These are phyloP conservation scores for Illadopsis cleaveri DNA, from an alignment of 2,113 vertebrate species.

Conservation along the genomic window DNA sequence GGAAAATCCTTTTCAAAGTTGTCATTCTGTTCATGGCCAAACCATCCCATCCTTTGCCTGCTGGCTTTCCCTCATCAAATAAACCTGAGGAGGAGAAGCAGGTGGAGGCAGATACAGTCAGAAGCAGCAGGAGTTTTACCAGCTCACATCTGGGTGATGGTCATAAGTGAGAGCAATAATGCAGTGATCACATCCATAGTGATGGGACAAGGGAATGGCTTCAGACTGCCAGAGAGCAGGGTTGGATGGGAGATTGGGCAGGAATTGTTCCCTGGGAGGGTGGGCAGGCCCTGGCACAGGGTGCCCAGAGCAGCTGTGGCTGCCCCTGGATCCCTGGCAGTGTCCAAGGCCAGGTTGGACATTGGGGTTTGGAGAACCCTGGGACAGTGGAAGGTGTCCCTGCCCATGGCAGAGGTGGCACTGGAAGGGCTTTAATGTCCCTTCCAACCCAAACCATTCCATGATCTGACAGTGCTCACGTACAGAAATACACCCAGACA, in stretches of 20 bases:
- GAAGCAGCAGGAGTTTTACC: neutral
- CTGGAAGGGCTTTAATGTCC: accelerated
- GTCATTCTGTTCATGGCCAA: neutral
- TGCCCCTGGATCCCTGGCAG: neutral
- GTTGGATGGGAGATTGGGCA: accelerated
- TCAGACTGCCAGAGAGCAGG: accelerated
- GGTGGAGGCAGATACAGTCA: accelerated
- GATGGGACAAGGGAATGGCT: neutral
- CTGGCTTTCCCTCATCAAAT: neutral
- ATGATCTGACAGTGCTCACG: neutral
- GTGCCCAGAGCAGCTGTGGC: neutral
- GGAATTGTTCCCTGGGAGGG: accelerated
- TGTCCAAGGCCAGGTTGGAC: neutral
- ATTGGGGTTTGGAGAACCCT: accelerated
- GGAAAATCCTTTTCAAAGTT: neutral
- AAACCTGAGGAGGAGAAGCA: neutral
- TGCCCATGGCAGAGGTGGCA: neutral
- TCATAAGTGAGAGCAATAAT: neutral
- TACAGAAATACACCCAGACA: accelerated
- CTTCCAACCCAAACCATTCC: neutral
- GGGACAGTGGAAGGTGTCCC: neutral
- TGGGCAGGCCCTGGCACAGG: neutral
- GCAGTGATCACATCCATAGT: neutral
- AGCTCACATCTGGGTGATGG: neutral
- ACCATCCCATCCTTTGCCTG: neutral